phyloP scores from a whole-genome alignment of 2,888 invertebrate genomes.

The Sepioteuthis lessoniana region DNA sequence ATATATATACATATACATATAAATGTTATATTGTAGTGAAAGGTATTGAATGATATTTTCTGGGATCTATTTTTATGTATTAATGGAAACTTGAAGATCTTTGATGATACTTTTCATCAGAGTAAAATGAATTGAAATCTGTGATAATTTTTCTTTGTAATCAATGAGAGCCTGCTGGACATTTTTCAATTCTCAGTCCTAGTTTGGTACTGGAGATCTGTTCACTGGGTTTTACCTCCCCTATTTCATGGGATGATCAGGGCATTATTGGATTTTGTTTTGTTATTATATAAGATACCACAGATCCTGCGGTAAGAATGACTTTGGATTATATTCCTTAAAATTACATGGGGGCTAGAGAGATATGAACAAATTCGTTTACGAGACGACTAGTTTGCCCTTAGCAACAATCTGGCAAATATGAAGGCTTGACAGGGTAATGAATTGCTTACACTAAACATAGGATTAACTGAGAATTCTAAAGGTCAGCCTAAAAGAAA shows the following conservation, averaged over 20 bases:
- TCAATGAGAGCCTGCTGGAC: not conserved
- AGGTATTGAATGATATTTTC: not conserved
- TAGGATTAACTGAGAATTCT: too few relatives aligned
- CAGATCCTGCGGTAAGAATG: not conserved
- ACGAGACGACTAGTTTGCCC: too few relatives aligned
- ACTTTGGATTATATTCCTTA: not conserved
- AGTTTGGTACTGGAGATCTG: not conserved
- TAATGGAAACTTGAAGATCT: too few relatives aligned
- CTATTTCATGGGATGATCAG: not conserved
- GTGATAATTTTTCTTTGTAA: not conserved
- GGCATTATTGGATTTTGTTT: not conserved
- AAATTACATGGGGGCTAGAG: too few relatives aligned
- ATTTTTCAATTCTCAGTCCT: not conserved
- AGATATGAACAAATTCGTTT: too few relatives aligned
- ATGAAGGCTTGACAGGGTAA: too few relatives aligned
- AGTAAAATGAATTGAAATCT: not conserved
- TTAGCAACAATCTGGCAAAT: too few relatives aligned
- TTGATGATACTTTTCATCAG: too few relatives aligned
- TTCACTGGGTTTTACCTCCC: slow-evolving; percentile 33
- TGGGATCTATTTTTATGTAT: too few relatives aligned
- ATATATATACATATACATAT: not conserved
- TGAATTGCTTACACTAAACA: too few relatives aligned
- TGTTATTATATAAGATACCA: not conserved
- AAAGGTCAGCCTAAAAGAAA: too few relatives aligned
- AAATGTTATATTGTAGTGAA: not conserved